Conservation (phyloP, 2,113 vertebrate species). For the Odobenus rosmarus region DNA sequence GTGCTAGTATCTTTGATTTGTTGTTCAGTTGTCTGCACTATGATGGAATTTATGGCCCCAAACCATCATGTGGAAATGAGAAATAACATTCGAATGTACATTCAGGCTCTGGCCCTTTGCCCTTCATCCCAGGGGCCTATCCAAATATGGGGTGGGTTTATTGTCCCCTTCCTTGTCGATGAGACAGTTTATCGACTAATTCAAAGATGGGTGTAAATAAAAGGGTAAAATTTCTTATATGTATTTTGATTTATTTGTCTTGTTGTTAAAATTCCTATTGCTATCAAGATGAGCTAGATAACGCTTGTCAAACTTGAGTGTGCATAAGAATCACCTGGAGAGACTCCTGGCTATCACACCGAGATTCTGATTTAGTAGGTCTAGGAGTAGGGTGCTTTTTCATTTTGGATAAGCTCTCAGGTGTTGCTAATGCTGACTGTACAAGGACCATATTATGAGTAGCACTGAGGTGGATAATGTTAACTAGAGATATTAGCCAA, state of each 20-base stretch:
- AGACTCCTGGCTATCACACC: background rate
- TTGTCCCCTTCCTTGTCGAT: background rate
- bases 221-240: background rate
- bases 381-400: background rate
- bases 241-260: background rate
- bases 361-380: background rate
- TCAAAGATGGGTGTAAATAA: background rate
- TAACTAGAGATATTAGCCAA: background rate
- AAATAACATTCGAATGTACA: background rate
- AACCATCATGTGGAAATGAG: background rate
- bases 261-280: background rate
- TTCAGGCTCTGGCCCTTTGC: background rate
- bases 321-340: background rate
- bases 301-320: background rate
- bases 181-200: background rate
- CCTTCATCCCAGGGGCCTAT: background rate
- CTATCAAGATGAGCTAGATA: background rate
- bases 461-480: background rate
- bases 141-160: background rate
- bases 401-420: background rate
- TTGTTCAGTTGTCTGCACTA: background rate
- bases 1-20: background rate
- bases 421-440: background rate
- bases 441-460: background rate
- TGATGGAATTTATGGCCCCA: background rate